These are phyloP conservation scores for Nycteola revayana DNA, from an alignment of 2,888 invertebrate genomes.

Conservation along the genomic window DNA sequence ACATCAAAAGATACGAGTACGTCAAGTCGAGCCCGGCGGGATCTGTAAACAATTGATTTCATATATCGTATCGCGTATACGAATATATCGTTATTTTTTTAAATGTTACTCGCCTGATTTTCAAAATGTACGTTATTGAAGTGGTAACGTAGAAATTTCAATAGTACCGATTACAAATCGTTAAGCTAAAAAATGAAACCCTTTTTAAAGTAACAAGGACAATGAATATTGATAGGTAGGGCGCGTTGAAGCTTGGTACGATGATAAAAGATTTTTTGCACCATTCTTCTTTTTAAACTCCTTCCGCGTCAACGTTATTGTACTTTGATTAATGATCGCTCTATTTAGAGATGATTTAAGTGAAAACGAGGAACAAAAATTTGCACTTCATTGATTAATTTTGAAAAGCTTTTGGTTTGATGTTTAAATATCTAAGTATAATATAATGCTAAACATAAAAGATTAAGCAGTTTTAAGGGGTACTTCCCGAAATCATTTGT, in stretches of 20 bases:
- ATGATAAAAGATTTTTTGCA: constrained; percentile 54
- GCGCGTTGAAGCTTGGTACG: constrained; percentile 37
- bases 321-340: constrained; percentile 58
- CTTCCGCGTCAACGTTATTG: constrained; percentile 53
- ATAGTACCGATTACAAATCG: constrained; percentile 13
- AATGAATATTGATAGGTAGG: constrained; percentile 49
- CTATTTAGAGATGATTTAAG: constrained; percentile 46
- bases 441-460: too few species aligned
- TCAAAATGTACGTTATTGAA: neutral
- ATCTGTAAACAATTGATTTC: constrained; percentile 54
- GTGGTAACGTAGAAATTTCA: constrained; percentile 2
- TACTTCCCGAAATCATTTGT: too few species aligned
- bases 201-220: constrained; percentile 30
- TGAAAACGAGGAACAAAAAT: constrained; percentile 32
- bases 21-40: neutral
- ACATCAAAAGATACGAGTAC: constrained; percentile 20
- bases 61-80: constrained; percentile 48
- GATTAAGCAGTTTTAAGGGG: too few species aligned
- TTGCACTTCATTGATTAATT: constrained; percentile 44
- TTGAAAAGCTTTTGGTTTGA: constrained; percentile 22
- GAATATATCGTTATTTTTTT: constrained; percentile 50
- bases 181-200: constrained; percentile 28
- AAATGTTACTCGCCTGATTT: constrained; percentile 17
- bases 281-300: constrained; percentile 50
- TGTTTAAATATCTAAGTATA: too few species aligned